phyloP scores from a whole-genome alignment of 2,888 invertebrate genomes.

The Enoplolaimus lenunculus region DNA sequence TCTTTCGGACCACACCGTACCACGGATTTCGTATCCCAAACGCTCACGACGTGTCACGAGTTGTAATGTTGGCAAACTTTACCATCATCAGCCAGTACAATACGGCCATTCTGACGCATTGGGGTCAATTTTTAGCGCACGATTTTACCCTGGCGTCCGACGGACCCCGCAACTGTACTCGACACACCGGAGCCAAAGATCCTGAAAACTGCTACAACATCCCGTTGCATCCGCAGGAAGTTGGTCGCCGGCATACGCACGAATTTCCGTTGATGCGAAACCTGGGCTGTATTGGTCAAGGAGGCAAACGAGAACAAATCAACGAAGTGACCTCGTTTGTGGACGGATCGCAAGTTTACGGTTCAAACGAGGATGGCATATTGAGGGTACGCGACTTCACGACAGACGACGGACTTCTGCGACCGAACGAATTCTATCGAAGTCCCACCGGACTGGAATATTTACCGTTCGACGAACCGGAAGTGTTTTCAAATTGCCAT shows the following conservation, averaged over 20 bases:
- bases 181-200: no score
- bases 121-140: slow-evolving; percentile 94
- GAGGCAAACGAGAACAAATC: slow-evolving; percentile 66
- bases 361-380: slow-evolving; percentile 45
- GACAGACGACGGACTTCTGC: slow-evolving; percentile 50
- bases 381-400: slow-evolving; percentile 62
- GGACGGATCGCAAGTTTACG: slow-evolving; percentile 57
- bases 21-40: no score
- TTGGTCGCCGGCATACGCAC: no score
- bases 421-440: not conserved
- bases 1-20: no score
- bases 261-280: no score
- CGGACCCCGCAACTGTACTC: slow-evolving; percentile 13
- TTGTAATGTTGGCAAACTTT: no score
- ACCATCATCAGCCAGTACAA: no score
- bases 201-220: slow-evolving; percentile 76
- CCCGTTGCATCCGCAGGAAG: slow-evolving; percentile 66
- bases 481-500: slow-evolving; percentile 37
- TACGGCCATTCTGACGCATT: no score
- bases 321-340: slow-evolving; percentile 72
- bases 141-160: slow-evolving; percentile 66
- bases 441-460: slow-evolving; percentile 41
- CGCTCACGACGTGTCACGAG: no score
- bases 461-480: slow-evolving; percentile 59
- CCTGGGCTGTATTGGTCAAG: no score